Conservation (phyloP, 1,140 invertebrate species). For the Drosophila kikkawai region DNA sequence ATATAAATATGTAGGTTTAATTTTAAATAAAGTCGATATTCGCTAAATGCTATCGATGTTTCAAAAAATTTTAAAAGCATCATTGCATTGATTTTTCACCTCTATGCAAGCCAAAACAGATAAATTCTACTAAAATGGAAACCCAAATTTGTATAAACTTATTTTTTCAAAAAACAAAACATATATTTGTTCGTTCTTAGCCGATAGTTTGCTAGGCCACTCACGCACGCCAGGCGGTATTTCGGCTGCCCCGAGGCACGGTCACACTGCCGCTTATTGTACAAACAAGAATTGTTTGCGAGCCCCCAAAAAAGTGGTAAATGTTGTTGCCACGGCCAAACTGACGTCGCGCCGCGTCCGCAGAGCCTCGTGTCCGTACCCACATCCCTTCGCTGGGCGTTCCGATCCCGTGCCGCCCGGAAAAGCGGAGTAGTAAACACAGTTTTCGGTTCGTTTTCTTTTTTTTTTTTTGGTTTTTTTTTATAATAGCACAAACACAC, state of each 20-base stretch:
- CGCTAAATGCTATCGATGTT: too few species aligned
- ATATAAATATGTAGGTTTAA: too few species aligned
- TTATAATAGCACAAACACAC: not conserved
- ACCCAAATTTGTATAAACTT: too few species aligned
- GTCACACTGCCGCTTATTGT: constrained; percentile 26
- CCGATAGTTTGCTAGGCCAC: not conserved
- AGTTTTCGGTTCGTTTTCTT: not conserved
- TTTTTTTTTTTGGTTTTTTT: constrained; percentile 10
- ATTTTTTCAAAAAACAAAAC: too few species aligned
- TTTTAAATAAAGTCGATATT: too few species aligned
- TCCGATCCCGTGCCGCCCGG: not conserved
- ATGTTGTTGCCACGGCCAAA: constrained; percentile 39
- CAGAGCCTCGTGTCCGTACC: constrained; percentile 22
- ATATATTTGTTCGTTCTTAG: not conserved
- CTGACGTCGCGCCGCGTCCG: constrained; percentile 26
- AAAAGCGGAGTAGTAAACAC: constrained; percentile 1
- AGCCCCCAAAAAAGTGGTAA: constrained; percentile 23
- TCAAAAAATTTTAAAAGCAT: too few species aligned
- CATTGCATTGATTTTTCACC: too few species aligned
- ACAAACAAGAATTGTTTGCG: constrained; percentile 15
- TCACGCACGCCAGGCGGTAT: not conserved
- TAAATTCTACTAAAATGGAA: too few species aligned
- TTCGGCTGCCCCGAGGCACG: constrained; percentile 2
- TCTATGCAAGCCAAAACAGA: too few species aligned
- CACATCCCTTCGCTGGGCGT: constrained; percentile 1